Percentiles rank a stretch among this genome's conserved stretches.
phyloP scores from a whole-genome alignment of 2,797 vertebrate species.

The Phoeniculus purpureus region DNA sequence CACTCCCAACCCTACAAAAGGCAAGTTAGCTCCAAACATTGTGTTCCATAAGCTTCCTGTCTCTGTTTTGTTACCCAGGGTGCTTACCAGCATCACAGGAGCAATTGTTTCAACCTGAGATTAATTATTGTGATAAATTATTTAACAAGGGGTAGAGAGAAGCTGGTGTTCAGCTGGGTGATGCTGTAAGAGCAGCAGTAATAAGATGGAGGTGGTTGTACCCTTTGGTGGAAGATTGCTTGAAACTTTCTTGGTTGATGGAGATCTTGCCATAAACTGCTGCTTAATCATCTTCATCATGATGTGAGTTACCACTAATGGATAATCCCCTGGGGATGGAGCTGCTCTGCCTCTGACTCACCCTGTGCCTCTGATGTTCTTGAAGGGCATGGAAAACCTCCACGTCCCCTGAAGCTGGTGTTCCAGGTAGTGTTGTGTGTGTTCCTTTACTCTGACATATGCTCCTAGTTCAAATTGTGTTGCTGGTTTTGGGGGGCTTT shows the following conservation, averaged over 20 bases:
- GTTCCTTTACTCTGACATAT: not conserved
- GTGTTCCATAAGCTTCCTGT: not conserved
- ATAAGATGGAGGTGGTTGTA: fast-evolving
- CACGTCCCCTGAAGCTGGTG: not conserved
- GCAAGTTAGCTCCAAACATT: not conserved
- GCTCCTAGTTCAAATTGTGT: fast-evolving
- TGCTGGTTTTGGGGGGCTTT: not conserved
- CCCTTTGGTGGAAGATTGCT: not conserved
- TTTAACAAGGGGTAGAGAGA: not conserved
- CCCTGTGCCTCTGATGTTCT: not conserved
- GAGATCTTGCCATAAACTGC: fast-evolving
- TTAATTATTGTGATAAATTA: not conserved
- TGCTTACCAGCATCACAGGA: not conserved
- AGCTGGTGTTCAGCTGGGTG: not conserved
- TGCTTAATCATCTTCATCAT: not conserved
- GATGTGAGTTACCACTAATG: not conserved
- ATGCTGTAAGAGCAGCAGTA: not conserved
- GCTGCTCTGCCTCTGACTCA: not conserved
- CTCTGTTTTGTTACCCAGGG: not conserved
- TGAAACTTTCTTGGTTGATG: fast-evolving
- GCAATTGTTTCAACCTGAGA: not conserved
- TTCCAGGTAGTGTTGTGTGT: not conserved
- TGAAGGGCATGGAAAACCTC: fast-evolving
- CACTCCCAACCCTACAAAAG: not conserved
- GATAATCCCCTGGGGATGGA: not conserved